phyloP scores from a whole-genome alignment of 1,140 invertebrate genomes.

The Drosophila neocordata region DNA sequence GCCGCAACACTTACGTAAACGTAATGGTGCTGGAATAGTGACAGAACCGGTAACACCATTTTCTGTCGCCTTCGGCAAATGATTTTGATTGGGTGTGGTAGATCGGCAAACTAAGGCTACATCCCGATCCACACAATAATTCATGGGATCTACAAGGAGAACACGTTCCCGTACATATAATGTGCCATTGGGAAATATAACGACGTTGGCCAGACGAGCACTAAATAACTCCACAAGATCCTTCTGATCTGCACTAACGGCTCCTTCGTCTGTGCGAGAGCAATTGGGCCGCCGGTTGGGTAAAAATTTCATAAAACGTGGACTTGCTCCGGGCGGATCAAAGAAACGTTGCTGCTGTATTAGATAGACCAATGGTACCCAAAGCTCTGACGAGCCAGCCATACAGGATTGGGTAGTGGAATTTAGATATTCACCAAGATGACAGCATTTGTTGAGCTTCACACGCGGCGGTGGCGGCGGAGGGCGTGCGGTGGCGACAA shows the following conservation, averaged over 20 bases:
- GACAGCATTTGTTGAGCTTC: constrained; percentile 80
- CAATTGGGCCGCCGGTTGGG: constrained; percentile 63
- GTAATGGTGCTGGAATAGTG: constrained; percentile 39
- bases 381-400: constrained; percentile 60
- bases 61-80: constrained; percentile 69
- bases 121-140: constrained; percentile 86
- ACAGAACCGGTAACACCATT: constrained; percentile 10
- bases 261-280: constrained; percentile 17
- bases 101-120: constrained; percentile 85
- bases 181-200: constrained; percentile 85
- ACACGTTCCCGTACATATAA: constrained; percentile 83
- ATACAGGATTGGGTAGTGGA: constrained; percentile 54
- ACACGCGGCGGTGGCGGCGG: constrained; percentile 56
- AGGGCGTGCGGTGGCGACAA: background rate
- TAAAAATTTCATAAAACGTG: constrained; percentile 67
- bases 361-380: constrained; percentile 73
- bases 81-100: constrained; percentile 20
- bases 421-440: constrained; percentile 70
- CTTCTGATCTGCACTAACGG: background rate
- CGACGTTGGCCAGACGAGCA: constrained; percentile 50
- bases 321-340: constrained; percentile 54
- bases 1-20: constrained; percentile 85
- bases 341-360: constrained; percentile 63
- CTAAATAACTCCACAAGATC: constrained; percentile 55
- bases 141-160: constrained; percentile 77